Conservation (phyloP, 2,888 invertebrate genomes). For the Mystacides longicornis region DNA sequence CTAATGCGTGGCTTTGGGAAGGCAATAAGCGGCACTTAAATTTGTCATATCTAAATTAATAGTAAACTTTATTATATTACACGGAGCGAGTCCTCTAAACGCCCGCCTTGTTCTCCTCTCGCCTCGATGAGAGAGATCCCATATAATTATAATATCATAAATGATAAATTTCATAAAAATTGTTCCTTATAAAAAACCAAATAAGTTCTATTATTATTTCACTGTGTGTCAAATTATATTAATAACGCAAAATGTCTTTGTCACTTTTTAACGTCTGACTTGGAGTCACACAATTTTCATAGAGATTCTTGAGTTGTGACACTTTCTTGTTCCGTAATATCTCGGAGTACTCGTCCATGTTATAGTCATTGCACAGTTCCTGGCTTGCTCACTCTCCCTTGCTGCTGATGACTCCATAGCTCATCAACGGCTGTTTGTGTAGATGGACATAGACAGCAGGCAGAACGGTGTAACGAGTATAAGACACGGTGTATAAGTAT, state of each 20-base stretch:
- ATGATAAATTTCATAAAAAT: constrained; percentile 7
- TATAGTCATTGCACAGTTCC: background rate
- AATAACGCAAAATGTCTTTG: background rate
- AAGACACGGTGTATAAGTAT: background rate
- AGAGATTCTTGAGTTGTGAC: no score
- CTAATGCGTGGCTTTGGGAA: constrained; percentile 24
- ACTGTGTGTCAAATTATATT: constrained; percentile 2
- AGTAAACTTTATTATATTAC: constrained; percentile 1
- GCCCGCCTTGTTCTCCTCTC: background rate
- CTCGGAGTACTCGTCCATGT: background rate
- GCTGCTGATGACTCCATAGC: background rate
- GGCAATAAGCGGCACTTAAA: constrained; percentile 25
- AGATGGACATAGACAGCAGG: background rate
- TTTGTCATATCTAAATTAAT: constrained; percentile 20
- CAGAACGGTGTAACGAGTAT: background rate
- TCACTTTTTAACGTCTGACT: background rate
- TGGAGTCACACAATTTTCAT: background rate
- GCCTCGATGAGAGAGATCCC: background rate
- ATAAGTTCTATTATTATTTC: background rate
- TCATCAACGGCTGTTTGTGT: background rate
- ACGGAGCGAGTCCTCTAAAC: background rate
- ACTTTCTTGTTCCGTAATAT: background rate
- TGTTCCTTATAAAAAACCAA: constrained; percentile 6
- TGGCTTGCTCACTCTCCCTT: background rate
- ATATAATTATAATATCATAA: background rate